phyloP scores from a whole-genome alignment of 1,140 invertebrate genomes.

The Rhagoletis zephyria region DNA sequence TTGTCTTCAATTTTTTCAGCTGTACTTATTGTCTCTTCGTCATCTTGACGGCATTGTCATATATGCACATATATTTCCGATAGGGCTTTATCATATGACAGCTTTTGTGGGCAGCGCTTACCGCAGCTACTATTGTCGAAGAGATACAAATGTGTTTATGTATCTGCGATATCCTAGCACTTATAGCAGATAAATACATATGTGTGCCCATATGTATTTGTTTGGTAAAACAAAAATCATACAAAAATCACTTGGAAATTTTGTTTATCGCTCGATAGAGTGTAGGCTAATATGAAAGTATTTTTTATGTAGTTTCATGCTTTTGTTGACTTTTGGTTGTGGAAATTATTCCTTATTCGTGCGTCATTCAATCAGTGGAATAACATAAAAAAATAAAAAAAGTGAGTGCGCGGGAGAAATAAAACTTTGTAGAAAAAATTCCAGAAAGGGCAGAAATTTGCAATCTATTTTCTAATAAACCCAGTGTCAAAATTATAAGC shows the following conservation, averaged over 20 bases:
- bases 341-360: constrained; percentile 24
- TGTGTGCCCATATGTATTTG: background rate
- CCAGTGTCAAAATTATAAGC: no score
- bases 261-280: background rate
- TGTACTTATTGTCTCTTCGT: constrained; percentile 30
- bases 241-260: background rate
- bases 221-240: background rate
- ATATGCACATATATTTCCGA: constrained; percentile 24
- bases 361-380: background rate
- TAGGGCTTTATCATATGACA: constrained; percentile 29
- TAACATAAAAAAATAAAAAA: no score
- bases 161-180: background rate
- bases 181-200: background rate
- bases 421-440: no score
- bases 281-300: background rate
- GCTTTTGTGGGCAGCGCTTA: constrained; percentile 20
- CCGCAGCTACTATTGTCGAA: background rate
- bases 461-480: no score
- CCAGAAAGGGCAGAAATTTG: no score
- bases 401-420: no score
- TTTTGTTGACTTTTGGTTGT: constrained; percentile 40
- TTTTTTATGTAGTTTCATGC: background rate
- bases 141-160: constrained; percentile 21
- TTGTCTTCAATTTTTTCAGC: constrained; percentile 26
- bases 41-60: background rate